Percentiles rank a stretch among this genome's conserved stretches.
phyloP scores from a whole-genome alignment of 2,113 vertebrate genomes.

The Corythaeola cristata region DNA sequence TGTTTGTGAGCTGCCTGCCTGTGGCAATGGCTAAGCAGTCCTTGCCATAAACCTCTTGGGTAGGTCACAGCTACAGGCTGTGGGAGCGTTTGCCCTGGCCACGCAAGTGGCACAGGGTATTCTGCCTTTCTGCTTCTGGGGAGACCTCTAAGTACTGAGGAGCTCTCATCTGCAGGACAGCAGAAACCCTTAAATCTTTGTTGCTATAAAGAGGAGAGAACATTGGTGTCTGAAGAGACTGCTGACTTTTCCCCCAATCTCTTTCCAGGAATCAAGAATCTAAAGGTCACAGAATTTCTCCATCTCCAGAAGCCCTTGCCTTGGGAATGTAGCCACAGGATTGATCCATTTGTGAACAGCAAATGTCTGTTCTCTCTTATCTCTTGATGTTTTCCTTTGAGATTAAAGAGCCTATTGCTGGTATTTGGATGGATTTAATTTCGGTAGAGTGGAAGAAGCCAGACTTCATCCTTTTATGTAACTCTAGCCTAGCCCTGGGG shows the following conservation, averaged over 20 bases:
- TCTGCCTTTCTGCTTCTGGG: not conserved
- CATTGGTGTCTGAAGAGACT: not conserved
- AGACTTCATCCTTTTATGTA: not conserved
- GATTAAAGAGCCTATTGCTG: not conserved
- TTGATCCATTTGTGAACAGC: not conserved
- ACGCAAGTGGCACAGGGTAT: not conserved
- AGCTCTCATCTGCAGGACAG: not conserved
- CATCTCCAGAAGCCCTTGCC: not conserved
- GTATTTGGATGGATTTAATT: not conserved
- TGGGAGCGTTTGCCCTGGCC: not conserved
- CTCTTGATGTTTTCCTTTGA: not conserved
- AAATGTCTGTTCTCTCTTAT: not conserved
- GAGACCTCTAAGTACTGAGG: not conserved
- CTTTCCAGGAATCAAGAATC: not conserved
- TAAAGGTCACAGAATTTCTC: not conserved
- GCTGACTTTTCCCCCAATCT: not conserved
- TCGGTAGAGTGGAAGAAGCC: not conserved
- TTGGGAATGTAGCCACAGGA: not conserved
- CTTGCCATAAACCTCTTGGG: not conserved
- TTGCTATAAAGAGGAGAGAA: not conserved
- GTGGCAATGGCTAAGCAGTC: not conserved
- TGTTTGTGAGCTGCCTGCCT: not conserved
- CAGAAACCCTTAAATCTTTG: not conserved
- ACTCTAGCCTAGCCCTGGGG: not conserved
- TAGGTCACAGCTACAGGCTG: not conserved